These are phyloP conservation scores for Planococcus citri DNA, from an alignment of 1,140 invertebrate species.

Conservation along the genomic window DNA sequence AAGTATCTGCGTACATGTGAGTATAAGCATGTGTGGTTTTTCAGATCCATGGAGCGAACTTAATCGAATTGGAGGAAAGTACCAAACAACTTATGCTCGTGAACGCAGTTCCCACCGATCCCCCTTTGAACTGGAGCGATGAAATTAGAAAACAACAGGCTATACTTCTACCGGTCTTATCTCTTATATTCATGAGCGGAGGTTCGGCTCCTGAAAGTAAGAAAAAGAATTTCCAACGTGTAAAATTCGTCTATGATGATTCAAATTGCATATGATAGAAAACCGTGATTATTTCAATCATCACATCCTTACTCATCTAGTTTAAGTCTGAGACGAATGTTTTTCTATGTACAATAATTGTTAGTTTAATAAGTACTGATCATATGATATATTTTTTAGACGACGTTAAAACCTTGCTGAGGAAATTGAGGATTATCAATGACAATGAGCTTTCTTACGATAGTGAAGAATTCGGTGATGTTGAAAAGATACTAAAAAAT, in stretches of 20 bases:
- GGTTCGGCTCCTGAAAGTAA: not conserved
- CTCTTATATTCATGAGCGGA: not conserved
- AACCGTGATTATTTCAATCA: not conserved
- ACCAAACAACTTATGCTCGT: not conserved
- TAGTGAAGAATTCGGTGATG: not conserved
- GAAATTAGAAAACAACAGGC: not conserved
- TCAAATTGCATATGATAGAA: not conserved
- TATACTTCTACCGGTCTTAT: not conserved
- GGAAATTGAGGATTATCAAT: not conserved
- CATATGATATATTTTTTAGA: not conserved
- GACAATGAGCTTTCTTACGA: not conserved
- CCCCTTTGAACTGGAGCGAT: not conserved
- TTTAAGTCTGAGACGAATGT: conserved; percentile 9
- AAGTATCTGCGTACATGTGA: not conserved
- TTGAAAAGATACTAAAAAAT: not conserved
- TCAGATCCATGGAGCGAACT: not conserved
- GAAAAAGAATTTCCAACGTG: not conserved
- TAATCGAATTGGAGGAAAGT: not conserved
- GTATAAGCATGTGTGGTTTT: not conserved
- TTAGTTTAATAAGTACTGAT: conserved; percentile 5
- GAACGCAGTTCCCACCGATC: not conserved
- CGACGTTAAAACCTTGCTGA: not conserved
- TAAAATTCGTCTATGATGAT: not conserved
- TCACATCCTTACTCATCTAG: conserved; percentile 9
- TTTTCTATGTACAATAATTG: not conserved